Base-by-base conservation (phyloP, 30 jellyfish, hydroid and myxozoan species). In the Chrysaora quinquecirrha region DNA sequence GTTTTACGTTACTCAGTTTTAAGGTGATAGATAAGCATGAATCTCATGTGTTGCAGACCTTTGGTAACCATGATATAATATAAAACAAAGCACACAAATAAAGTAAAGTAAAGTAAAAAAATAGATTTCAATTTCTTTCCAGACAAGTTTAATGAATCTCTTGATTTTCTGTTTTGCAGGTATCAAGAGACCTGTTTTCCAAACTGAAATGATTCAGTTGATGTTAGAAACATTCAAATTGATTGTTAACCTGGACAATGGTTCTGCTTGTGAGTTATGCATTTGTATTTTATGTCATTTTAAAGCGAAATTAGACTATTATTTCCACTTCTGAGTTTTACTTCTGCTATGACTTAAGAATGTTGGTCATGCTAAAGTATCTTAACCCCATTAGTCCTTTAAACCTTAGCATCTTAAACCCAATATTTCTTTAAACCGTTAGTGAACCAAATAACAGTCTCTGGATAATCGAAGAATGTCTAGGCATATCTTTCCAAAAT, bases 151-250 rank as follows among this genome's bases (percentile, higher is more conserved):
- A 43, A 52, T 20, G 9, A 10, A 52, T 52, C 2, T 52, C 29
- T 52, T 52, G 19, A 2, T 19, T 3, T 52, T 16, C 19, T 19
- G 25, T 52, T 9, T 38, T 23, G 7, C 28, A 70, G 82, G 82
- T 70, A n/a, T n/a, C 82, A 70, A 70, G 67, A 70, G 82, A 70
- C n/a, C 24, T 70, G 56, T 70, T 70, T 22, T 20, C 82, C 34
- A 70, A 70, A 38, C 82, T 70, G 68, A 70, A 70, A 70, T 70
- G 21, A 35, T 43, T 14, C 9, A 16, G 21, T 30, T 22, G 78
- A 28, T 32, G 23, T 18, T 70, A 70, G 82, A 52, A n/a, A 70
- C 82, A 34, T 20, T 70, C 30, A 38, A 70, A 70, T 35, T 30
- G 21, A 52, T 28, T 23, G 60, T 67, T 67, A 14, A 27, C 35